A percentile compares a stretch with the other conserved stretches of the same genome.
Evolutionary conservation across 2,888 invertebrate genomes (phyloP).

Genomic region (Octonoba sinensis): DNA sequence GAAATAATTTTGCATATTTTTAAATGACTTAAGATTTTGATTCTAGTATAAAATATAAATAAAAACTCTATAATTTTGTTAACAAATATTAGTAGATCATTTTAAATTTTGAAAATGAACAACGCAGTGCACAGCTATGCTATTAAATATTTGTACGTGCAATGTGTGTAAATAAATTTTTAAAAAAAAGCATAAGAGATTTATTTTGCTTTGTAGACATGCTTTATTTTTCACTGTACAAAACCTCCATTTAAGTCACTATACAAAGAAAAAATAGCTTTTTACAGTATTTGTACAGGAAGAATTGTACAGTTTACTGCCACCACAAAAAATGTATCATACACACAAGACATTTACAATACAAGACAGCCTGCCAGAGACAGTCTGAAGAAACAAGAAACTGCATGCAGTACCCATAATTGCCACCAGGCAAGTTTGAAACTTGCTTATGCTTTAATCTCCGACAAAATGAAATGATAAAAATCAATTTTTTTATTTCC

Average conservation of each 20-base stretch:
- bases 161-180: too few species aligned
- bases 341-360: constrained; percentile 32
- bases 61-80: too few species aligned
- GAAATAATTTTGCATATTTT: too few species aligned
- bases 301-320: constrained; percentile 51
- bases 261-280: constrained; percentile 65
- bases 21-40: too few species aligned
- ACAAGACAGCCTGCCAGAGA: constrained; percentile 44
- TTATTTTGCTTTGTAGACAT: constrained; percentile 28
- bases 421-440: constrained; percentile 33
- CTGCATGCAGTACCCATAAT: constrained; percentile 39
- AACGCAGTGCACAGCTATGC: too few species aligned
- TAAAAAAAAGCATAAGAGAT: background rate
- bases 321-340: constrained; percentile 40
- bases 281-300: constrained; percentile 64
- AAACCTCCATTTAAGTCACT: constrained; percentile 57
- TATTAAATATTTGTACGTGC: too few species aligned
- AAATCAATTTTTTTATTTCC: constrained; percentile 18
- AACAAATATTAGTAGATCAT: too few species aligned
- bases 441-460: constrained; percentile 21
- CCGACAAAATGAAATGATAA: constrained; percentile 3
- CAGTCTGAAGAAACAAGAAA: constrained; percentile 32
- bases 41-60: too few species aligned
- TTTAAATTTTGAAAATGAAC: too few species aligned
- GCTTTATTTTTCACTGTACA: constrained; percentile 63